Base-by-base conservation (phyloP, 2,888 invertebrate genomes). In the Drosophila lacicola region DNA sequence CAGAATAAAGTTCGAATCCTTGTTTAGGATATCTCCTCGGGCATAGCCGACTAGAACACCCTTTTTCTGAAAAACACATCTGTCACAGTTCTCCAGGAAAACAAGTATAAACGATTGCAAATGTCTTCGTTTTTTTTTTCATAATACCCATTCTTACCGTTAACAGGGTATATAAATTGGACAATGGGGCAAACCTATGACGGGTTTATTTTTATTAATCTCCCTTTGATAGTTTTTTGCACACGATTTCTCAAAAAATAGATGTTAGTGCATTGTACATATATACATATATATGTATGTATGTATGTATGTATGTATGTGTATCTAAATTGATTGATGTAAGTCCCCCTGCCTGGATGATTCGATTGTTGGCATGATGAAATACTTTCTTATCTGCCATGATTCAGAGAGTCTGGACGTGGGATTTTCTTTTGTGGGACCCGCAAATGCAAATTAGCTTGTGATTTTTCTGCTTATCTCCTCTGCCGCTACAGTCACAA, bases 331-430 rank as follows among this genome's bases (percentile, higher is more conserved):
- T 34, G 11, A 41, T 41, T 51, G 34, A 19, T 33, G 57, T 56
- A 29, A 49, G 14, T 34, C 21, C 45, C 54, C 33, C 6, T 11
- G 11, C 1, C 21, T 1, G 14, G 19, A 54, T 41, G 51, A 51
- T 25, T 14, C 21, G 13, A 5, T n/a, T 29, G 25, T 8, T 4
- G 25, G 2, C 57, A 46, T 41, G 58, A 25, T 54, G 37, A 65
- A 53, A 45, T 42, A 29, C 10, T 39, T 21, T 14, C 29, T 47
- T 64, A 66, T 66, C 66, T 55, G 55, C 25, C 21, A 17, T 66
- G 67, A 66, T 66, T 66, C 66, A 66, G 66, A 41, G 34, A 41
- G 41, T 34, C 34, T 39, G 46, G n/a, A 37, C 21, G 21, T n/a
- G 57, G 62, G 21, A 21, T 67, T 67, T 67, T 37, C 10, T 10